A percentile compares a stretch with the other conserved stretches of the same genome.
Evolutionary conservation across 2,888 invertebrate species (phyloP).

Genomic region (Cyclophora albipunctata): DNA sequence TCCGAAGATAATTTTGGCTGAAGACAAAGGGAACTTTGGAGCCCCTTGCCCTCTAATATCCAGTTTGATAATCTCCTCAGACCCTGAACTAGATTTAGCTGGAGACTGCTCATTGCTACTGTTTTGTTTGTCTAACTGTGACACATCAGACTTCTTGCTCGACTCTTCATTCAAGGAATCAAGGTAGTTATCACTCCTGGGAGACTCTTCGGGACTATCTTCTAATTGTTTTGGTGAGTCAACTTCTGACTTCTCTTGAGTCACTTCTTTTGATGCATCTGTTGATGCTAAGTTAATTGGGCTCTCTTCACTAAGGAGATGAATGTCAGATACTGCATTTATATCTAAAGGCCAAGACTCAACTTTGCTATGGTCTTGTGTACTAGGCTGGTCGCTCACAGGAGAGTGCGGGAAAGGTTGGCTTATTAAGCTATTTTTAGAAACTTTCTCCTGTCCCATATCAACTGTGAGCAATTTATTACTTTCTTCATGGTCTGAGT

Average conservation of each 20-base stretch:
- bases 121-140: constrained; percentile 25
- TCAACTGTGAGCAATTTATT: constrained; percentile 34
- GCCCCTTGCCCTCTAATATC: constrained; percentile 64
- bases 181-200: constrained; percentile 44
- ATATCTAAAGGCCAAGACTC: constrained; percentile 54
- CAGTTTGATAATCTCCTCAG: constrained; percentile 67
- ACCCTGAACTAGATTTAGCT: constrained; percentile 45
- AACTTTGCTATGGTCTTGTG: constrained; percentile 41
- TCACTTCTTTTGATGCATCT: constrained; percentile 47
- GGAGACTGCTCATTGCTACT: constrained; percentile 26
- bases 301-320: constrained; percentile 60
- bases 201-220: constrained; percentile 35
- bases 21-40: constrained; percentile 47
- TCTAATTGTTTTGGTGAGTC: constrained; percentile 23
- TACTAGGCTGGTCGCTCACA: constrained; percentile 37
- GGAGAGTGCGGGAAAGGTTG: constrained; percentile 33
- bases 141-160: constrained; percentile 31
- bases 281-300: constrained; percentile 56
- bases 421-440: constrained; percentile 35
- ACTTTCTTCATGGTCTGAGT: constrained; percentile 37
- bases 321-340: constrained; percentile 43
- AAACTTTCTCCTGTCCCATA: constrained; percentile 28
- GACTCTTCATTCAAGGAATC: constrained; percentile 58
- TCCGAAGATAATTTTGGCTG: constrained; percentile 63
- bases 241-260: constrained; percentile 26